Evolutionary conservation across 2,113 vertebrate species (phyloP).

Genomic region (Pseudopodoces humilis): DNA sequence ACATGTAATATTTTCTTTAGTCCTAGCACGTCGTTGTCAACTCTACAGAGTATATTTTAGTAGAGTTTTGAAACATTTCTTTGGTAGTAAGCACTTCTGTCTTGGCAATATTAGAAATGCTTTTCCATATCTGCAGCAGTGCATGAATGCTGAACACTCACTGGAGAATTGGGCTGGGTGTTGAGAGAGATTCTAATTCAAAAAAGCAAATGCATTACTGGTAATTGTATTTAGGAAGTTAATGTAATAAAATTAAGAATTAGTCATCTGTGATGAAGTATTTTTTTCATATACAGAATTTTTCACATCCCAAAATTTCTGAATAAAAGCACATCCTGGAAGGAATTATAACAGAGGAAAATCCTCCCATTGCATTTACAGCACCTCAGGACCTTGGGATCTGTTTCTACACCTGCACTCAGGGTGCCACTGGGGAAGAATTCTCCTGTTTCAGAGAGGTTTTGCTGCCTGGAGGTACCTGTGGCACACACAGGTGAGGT

Average conservation of each 20-base stretch:
- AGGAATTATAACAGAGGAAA: not conserved
- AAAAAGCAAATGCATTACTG: not conserved
- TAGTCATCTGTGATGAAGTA: not conserved
- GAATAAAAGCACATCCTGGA: not conserved
- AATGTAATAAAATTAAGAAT: not conserved
- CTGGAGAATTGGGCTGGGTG: not conserved
- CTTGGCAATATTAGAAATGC: not conserved
- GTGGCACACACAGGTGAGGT: not conserved
- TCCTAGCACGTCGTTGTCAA: not conserved
- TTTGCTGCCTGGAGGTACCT: not conserved
- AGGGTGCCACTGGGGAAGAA: not conserved
- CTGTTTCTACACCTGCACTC: not conserved
- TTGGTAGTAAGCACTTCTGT: conserved; percentile 26
- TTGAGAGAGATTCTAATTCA: not conserved
- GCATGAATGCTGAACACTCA: conserved; percentile 32
- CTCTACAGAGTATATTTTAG: not conserved
- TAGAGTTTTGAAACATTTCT: conserved; percentile 8
- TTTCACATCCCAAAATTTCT: not conserved
- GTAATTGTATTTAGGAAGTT: not conserved
- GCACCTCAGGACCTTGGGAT: not conserved
- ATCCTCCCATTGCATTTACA: not conserved
- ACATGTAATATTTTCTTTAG: not conserved
- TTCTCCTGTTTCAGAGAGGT: not conserved
- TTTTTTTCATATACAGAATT: not conserved
- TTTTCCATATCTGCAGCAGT: conserved; percentile 31